phyloP scores from a whole-genome alignment of 2,113 vertebrate genomes.

The Cryptomyrus ogoouensis region DNA sequence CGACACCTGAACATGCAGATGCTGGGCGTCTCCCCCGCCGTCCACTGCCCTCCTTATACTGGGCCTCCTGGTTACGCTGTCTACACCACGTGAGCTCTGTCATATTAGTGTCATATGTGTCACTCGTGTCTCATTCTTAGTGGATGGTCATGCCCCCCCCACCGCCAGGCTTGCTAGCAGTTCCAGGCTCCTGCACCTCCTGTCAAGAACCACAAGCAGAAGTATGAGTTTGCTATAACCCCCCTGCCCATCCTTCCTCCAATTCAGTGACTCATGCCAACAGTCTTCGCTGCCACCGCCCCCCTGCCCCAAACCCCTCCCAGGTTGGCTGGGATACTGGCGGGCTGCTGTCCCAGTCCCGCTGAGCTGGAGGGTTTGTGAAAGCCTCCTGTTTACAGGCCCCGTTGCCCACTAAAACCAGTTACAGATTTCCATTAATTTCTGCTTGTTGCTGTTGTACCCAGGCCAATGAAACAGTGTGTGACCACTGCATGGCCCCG shows the following conservation, averaged over 20 bases:
- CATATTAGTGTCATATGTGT: not conserved
- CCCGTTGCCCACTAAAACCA: constrained; percentile 61
- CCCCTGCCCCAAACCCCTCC: constrained; percentile 31
- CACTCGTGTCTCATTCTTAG: not conserved
- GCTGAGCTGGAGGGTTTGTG: constrained; percentile 57
- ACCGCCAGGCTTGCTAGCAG: constrained; percentile 65
- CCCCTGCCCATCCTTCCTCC: constrained; percentile 11
- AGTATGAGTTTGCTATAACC: constrained; percentile 61
- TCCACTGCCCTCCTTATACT: not conserved
- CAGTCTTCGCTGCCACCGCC: constrained; percentile 26
- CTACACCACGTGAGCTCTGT: not conserved
- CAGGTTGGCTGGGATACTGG: constrained; percentile 56
- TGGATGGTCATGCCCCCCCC: not conserved
- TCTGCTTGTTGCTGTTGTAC: constrained; percentile 50
- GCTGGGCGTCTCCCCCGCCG: not conserved
- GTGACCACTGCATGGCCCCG: constrained; percentile 53
- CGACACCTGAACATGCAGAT: not conserved
- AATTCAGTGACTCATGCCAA: not conserved
- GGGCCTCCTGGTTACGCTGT: not conserved
- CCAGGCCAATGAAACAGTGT: constrained; percentile 63
- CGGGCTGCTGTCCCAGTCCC: constrained; percentile 48
- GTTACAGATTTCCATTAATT: constrained; percentile 63
- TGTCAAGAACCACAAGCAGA: constrained; percentile 62
- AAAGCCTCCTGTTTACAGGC: constrained; percentile 58
- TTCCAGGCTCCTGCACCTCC: constrained; percentile 37